Evolutionary conservation across 2,888 invertebrate species (phyloP).

Genomic region (Stenichneumon culpator): DNA sequence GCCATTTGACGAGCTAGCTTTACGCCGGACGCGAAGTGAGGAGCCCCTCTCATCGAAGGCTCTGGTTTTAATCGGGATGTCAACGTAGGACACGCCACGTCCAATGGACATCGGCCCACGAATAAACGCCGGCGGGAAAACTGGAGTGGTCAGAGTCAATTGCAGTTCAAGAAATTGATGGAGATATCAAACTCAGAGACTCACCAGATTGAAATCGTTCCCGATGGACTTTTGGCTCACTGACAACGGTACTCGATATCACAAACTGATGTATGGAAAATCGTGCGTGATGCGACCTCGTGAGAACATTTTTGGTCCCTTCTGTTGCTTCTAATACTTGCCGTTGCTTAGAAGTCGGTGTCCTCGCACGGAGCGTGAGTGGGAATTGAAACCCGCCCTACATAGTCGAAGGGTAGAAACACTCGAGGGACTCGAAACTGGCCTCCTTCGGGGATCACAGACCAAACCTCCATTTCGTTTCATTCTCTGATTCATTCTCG

Average conservation of each 20-base stretch:
- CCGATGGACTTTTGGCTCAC: conserved; percentile 61
- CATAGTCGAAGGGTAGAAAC: conserved; percentile 13
- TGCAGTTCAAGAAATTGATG: too few relatives aligned
- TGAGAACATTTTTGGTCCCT: conserved; percentile 64
- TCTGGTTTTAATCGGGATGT: background rate
- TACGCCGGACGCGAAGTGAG: conserved; percentile 28
- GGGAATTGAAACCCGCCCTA: conserved; percentile 23
- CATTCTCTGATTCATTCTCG: conserved; percentile 59
- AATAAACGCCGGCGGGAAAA: background rate
- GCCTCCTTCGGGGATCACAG: conserved; percentile 63
- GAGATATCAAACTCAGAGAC: background rate
- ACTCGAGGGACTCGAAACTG: conserved; percentile 58
- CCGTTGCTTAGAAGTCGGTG: conserved; percentile 15
- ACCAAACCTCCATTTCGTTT: conserved; percentile 44
- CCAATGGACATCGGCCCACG: background rate
- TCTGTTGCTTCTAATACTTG: conserved; percentile 33
- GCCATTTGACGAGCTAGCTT: conserved; percentile 19
- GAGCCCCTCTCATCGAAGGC: conserved; percentile 42
- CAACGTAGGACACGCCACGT: background rate
- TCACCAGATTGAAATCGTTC: conserved; percentile 38
- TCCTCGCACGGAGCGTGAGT: conserved; percentile 2
- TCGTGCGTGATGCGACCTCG: conserved; percentile 80
- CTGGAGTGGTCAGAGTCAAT: too few relatives aligned
- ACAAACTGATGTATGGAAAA: conserved; percentile 78
- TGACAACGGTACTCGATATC: conserved; percentile 49